Base-by-base conservation (phyloP, 2,888 invertebrate species). In the Acanthacorydalis orientalis region DNA sequence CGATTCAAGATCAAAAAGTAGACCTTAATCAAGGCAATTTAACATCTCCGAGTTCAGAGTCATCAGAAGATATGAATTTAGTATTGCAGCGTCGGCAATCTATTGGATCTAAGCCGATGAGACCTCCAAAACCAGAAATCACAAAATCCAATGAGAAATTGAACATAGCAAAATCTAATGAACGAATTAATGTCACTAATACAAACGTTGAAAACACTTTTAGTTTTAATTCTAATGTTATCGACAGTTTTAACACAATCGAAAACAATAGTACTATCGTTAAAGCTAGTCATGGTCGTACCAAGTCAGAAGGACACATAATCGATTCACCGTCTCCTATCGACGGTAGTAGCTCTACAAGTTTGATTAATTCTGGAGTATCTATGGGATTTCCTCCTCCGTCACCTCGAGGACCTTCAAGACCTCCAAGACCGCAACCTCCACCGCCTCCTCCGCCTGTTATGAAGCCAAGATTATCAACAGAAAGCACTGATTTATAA, bases 381-480 rank as follows among this genome's bases (percentile, higher is more conserved):
- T 7, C 15, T 37, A 12, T 16, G 15, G 34, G 35, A 9, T 31
- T 16, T 31, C 43, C 48, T 11, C 49, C 49, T 4, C 37, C 48
- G 10, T 41, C 40, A 7, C 50, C 50, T 14, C 31, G 50, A 31
- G 48, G 47, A n/a, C 44, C 38, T 11, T 46, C 48, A 14, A 16
- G 50, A 39, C 51, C 51, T 9, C 51, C 50, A 0, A 43, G 51
- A 53, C 67, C 67, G 4, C 63, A 64, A 12, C 60, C 65, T 48
- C 67, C 67, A 14, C 67, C 67, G 8, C 67, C 67, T 16, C 67
- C 67, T 15, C 67, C 67, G n/a, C 66, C 65, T 1, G 50, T 54
- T 31, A 52, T 58, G 34, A 50, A 14, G 10, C 34, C 34, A 16
- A 34, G 31, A 15, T 14, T 12, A 31, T 34, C 32, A 31, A 35